phyloP scores from a whole-genome alignment of 2,113 vertebrate genomes.

The Rhinopomastus cyanomelas region DNA sequence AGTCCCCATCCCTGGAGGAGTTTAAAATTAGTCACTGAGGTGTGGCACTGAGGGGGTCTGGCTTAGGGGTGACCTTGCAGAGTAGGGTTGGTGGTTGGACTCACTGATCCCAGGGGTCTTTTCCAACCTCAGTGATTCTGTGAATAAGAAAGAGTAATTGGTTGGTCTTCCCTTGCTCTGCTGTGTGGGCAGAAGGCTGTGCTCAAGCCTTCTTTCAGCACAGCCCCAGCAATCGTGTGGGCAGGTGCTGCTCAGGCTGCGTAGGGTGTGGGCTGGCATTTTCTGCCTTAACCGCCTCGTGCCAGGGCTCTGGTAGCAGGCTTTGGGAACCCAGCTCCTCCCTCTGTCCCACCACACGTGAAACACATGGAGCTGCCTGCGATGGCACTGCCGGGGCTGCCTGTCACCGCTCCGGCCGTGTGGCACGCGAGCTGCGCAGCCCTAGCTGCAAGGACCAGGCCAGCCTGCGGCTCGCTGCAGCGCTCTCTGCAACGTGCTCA shows the following conservation, averaged over 20 bases:
- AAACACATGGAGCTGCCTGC: constrained; percentile 2
- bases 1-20: no score
- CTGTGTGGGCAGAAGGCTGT: neutral
- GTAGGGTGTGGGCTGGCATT: constrained; percentile 35
- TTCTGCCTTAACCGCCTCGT: constrained; percentile 43
- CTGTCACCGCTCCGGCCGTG: constrained; percentile 42
- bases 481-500: neutral
- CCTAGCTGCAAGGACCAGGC: neutral
- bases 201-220: constrained; percentile 42
- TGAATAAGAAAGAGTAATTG: neutral
- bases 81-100: no score
- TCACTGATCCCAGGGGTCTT: no score
- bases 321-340: constrained; percentile 43
- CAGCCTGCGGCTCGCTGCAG: constrained; percentile 24
- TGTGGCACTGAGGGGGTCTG: no score
- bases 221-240: constrained; percentile 8
- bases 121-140: no score
- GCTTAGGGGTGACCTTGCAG: no score
- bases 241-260: constrained; percentile 10
- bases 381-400: constrained; percentile 14
- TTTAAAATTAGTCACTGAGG: no score
- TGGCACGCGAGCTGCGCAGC: neutral
- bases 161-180: constrained; percentile 14
- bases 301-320: constrained; percentile 36
- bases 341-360: neutral